Conservation (phyloP, 1,140 invertebrate species). For the Ruditapes philippinarum region DNA sequence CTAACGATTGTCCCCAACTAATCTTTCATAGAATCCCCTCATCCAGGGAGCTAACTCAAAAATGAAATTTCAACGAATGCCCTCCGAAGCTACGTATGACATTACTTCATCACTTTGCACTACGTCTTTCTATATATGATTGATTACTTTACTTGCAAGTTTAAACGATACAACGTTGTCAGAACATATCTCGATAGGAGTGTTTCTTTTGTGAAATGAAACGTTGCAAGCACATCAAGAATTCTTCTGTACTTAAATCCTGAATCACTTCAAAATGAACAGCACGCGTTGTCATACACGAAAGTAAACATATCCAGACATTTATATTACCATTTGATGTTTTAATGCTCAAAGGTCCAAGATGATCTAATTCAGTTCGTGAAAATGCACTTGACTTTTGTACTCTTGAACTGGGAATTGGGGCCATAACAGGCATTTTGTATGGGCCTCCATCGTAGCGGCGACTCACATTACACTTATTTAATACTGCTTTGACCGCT, state of each 20-base stretch:
- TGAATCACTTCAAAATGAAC: too few relatives aligned
- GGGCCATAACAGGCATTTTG: constrained; percentile 16
- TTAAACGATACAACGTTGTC: constrained; percentile 16
- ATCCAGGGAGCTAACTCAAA: constrained; percentile 4
- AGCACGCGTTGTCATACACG: neutral
- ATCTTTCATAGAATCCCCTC: too few relatives aligned
- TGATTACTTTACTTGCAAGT: too few relatives aligned
- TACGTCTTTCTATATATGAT: too few relatives aligned
- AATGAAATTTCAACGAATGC: neutral
- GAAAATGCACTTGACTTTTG: neutral
- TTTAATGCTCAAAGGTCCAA: constrained; percentile 2
- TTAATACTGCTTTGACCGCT: neutral
- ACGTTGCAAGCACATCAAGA: neutral
- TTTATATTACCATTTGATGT: neutral
- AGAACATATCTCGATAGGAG: neutral
- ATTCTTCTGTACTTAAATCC: too few relatives aligned
- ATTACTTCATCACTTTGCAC: too few relatives aligned
- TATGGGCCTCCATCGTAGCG: constrained; percentile 21
- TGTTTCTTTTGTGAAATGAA: neutral
- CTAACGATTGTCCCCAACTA: too few relatives aligned
- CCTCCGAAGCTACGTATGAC: too few relatives aligned
- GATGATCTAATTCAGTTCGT: neutral
- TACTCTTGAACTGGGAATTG: constrained; percentile 1
- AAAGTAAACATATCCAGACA: constrained; percentile 10
- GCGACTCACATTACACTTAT: neutral